phyloP scores from a whole-genome alignment of 1,140 invertebrate genomes.

The Drosophila triauraria region DNA sequence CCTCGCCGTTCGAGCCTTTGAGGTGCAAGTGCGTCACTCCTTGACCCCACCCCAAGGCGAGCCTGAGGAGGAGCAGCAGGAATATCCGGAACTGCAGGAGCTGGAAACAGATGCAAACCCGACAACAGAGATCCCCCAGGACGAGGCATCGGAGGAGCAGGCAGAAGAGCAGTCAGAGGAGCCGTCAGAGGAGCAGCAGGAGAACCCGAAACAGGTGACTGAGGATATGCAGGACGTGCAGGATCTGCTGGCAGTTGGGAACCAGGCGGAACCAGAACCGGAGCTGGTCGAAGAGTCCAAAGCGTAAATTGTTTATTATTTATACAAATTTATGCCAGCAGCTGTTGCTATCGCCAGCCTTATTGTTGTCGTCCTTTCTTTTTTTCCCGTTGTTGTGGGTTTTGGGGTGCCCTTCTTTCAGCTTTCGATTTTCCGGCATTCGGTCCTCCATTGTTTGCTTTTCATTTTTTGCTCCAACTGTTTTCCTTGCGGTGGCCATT shows the following conservation, averaged over 20 bases:
- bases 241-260: too few species aligned
- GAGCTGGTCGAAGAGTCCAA: conserved; percentile 14
- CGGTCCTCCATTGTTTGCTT: conserved; percentile 60
- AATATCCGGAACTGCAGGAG: too few species aligned
- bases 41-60: background rate
- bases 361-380: conserved; percentile 29
- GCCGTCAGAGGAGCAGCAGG: too few species aligned
- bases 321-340: conserved; percentile 78
- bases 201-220: too few species aligned
- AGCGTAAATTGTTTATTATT: conserved; percentile 77
- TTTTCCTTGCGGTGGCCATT: conserved; percentile 57
- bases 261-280: background rate
- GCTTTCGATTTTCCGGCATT: conserved; percentile 32
- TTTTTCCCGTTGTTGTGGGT: conserved; percentile 8
- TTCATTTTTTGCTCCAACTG: conserved; percentile 75
- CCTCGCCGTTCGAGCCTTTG: conserved; percentile 32
- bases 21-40: conserved; percentile 23
- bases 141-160: too few species aligned
- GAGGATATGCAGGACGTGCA: too few species aligned
- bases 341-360: conserved; percentile 56
- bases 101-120: too few species aligned
- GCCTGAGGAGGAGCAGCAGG: background rate
- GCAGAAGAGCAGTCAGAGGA: too few species aligned
- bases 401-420: conserved; percentile 8
- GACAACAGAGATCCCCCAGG: too few species aligned